Percentiles rank a stretch among this genome's conserved stretches.
These are phyloP conservation scores for Alligator mississippiensis DNA, from an alignment of 2,113 vertebrate species.

Conservation along the genomic window DNA sequence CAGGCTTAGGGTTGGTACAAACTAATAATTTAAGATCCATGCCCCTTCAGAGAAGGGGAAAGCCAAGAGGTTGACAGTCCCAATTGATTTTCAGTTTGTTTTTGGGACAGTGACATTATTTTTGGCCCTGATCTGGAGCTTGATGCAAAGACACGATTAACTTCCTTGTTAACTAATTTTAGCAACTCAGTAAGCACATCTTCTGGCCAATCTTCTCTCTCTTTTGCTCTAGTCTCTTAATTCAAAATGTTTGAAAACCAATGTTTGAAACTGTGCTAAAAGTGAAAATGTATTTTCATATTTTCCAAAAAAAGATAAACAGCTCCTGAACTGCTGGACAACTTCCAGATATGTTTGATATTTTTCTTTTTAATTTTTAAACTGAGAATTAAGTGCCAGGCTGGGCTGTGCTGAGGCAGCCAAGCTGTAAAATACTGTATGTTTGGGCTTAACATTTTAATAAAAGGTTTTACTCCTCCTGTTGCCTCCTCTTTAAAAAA, in stretches of 20 bases:
- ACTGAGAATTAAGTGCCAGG: background rate
- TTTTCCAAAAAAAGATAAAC: slow-evolving; percentile 35
- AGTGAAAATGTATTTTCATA: background rate
- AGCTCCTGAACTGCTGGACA: slow-evolving; percentile 4
- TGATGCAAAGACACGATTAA: background rate
- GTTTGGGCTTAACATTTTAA: background rate
- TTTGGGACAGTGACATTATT: background rate
- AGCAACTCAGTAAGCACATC: background rate
- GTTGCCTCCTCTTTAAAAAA: background rate
- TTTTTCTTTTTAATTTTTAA: slow-evolving; percentile 11
- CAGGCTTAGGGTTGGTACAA: fast-evolving
- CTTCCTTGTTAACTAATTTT: background rate
- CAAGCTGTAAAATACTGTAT: background rate
- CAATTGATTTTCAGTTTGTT: background rate
- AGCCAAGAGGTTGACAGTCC: background rate
- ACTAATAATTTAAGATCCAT: background rate
- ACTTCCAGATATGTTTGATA: background rate
- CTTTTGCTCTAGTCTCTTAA: background rate
- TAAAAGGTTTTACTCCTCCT: background rate
- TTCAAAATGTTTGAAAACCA: background rate
- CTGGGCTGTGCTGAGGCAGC: background rate
- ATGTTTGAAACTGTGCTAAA: background rate
- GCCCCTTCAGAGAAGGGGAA: background rate
- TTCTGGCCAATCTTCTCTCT: background rate
- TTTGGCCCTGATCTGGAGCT: background rate